Evolutionary conservation across 2,888 invertebrate genomes (phyloP).

Genomic region (Ephialtes manifestator): DNA sequence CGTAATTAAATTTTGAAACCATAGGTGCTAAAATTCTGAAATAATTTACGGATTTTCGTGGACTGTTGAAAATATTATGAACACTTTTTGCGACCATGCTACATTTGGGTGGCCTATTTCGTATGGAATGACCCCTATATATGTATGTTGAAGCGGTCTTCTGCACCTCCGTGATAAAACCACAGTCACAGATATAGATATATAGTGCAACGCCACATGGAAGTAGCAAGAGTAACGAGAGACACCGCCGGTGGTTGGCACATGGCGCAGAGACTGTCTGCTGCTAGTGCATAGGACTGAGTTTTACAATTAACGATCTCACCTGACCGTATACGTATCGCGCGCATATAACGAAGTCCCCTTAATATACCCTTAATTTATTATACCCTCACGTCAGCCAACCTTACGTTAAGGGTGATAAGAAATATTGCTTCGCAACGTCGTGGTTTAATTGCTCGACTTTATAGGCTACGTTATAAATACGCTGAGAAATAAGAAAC

Average conservation of each 20-base stretch:
- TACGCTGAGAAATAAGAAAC: conserved; percentile 9
- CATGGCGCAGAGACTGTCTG: conserved; percentile 53
- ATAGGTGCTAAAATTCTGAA: no score
- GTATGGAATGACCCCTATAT: no score
- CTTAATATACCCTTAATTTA: conserved; percentile 65
- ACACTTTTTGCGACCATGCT: no score
- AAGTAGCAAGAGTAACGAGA: conserved; percentile 64
- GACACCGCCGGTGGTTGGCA: conserved; percentile 56
- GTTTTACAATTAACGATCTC: conserved; percentile 70
- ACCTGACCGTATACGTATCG: conserved; percentile 58
- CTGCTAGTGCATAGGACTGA: conserved; percentile 38
- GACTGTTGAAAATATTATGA: no score
- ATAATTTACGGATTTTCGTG: no score
- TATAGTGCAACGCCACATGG: conserved; percentile 43
- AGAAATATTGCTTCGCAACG: conserved; percentile 33
- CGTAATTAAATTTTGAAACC: no score
- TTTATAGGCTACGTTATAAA: conserved; percentile 3
- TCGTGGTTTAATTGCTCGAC: conserved; percentile 53
- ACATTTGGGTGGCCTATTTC: no score
- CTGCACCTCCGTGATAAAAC: conserved; percentile 65
- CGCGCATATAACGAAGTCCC: conserved; percentile 58
- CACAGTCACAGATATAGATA: conserved; percentile 48
- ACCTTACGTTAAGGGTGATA: conserved; percentile 25
- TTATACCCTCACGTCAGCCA: conserved; percentile 20
- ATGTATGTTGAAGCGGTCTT: conserved; percentile 51